Conservation (phyloP, 1,140 invertebrate genomes). For the Euura saliciscinereae region DNA sequence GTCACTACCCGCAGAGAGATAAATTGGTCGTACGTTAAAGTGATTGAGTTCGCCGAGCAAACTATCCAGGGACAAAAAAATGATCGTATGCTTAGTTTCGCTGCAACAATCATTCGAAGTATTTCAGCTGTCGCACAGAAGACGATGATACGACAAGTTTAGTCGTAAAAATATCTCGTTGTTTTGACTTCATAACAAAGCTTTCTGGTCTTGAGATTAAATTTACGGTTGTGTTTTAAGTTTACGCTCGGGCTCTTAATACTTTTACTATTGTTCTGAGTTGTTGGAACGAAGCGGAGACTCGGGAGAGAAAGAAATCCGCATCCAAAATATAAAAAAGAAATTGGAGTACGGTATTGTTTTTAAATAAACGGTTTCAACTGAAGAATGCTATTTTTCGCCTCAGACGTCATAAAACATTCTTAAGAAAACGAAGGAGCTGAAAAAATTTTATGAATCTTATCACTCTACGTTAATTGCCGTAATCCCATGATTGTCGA, state of each 20-base stretch:
- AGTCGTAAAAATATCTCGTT: neutral
- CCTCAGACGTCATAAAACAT: neutral
- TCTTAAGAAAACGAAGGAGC: neutral
- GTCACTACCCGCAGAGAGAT: too few species aligned
- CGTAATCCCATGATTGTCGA: neutral
- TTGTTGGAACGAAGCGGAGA: neutral
- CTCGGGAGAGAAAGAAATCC: neutral
- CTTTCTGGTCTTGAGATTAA: neutral
- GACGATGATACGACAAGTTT: neutral
- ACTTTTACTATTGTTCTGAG: neutral
- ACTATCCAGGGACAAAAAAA: too few species aligned
- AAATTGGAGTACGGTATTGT: neutral
- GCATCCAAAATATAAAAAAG: neutral
- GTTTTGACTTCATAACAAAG: neutral
- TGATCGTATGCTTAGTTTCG: too few species aligned
- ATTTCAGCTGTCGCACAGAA: too few species aligned
- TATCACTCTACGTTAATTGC: neutral
- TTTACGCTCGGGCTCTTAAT: neutral
- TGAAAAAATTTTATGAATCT: neutral
- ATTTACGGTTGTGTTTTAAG: neutral
- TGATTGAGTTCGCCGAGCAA: too few species aligned
- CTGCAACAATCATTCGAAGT: too few species aligned
- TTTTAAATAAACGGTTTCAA: too few species aligned
- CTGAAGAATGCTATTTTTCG: conserved; percentile 4
- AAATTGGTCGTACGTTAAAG: too few species aligned